Conservation (phyloP, 2,888 invertebrate genomes). For the Clivina fossor region DNA sequence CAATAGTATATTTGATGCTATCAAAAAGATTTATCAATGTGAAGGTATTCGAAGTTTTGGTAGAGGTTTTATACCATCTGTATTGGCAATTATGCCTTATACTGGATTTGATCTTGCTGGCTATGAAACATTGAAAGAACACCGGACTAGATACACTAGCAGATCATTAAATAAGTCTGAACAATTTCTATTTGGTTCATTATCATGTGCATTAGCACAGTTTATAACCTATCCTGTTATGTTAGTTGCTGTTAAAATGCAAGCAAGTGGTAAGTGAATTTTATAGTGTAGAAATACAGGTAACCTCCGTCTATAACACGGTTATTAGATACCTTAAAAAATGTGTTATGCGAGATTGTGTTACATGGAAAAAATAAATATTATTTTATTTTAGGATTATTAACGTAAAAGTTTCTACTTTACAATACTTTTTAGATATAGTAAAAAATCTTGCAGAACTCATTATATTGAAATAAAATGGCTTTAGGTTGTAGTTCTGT, state of each 20-base stretch:
- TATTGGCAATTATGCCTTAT: conserved; percentile 10
- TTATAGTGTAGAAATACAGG: too few relatives aligned
- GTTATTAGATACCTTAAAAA: not conserved
- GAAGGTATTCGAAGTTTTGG: conserved; percentile 17
- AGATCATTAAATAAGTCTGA: not conserved
- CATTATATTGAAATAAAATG: too few relatives aligned
- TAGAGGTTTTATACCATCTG: conserved; percentile 4
- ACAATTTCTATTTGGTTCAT: not conserved
- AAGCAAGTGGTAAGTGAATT: not conserved
- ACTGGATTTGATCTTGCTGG: conserved; percentile 11
- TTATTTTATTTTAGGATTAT: too few relatives aligned
- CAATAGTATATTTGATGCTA: conserved; percentile 2
- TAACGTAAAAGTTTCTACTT: too few relatives aligned
- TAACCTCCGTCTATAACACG: too few relatives aligned
- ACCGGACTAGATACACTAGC: too few relatives aligned
- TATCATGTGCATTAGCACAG: not conserved
- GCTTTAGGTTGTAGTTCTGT: too few relatives aligned
- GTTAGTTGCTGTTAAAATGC: not conserved
- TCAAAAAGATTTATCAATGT: not conserved
- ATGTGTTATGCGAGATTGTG: not conserved
- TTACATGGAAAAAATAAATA: too few relatives aligned
- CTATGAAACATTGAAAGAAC: conserved; percentile 14
- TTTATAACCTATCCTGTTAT: not conserved
- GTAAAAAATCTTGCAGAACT: too few relatives aligned
- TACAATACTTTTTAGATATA: too few relatives aligned